Conservation (phyloP, 1,140 invertebrate genomes). For the Diorhabda carinulata region DNA sequence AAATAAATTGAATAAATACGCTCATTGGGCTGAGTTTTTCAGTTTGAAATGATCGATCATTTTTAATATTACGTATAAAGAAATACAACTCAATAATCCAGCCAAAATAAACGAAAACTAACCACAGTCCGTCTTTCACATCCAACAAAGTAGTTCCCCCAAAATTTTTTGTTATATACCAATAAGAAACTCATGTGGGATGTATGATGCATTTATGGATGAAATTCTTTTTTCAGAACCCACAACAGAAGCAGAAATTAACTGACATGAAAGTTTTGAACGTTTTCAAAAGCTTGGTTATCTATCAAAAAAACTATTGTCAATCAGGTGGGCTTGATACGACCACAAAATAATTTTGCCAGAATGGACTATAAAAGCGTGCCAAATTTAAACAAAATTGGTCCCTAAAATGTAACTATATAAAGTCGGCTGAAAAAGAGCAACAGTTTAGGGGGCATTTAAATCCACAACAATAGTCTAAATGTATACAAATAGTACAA, state of each 20-base stretch:
- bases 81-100: too few species aligned
- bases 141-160: too few species aligned
- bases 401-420: background rate
- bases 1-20: too few species aligned
- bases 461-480: slow-evolving; percentile 32
- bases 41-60: too few species aligned
- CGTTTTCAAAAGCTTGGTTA: background rate
- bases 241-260: background rate
- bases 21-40: too few species aligned
- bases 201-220: background rate
- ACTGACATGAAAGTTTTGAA: background rate
- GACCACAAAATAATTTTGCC: background rate
- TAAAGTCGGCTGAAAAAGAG: background rate
- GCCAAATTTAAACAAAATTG: background rate
- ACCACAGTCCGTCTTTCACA: too few species aligned
- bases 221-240: background rate
- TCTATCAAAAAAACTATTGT: slow-evolving; percentile 1
- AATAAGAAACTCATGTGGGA: background rate
- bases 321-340: slow-evolving; percentile 1
- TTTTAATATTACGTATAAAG: too few species aligned
- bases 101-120: too few species aligned
- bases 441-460: slow-evolving; percentile 19
- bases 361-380: background rate
- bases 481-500: slow-evolving; percentile 45
- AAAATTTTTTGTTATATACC: background rate